Conservation (phyloP, 2,113 vertebrate genomes). For the Elachura formosa region DNA sequence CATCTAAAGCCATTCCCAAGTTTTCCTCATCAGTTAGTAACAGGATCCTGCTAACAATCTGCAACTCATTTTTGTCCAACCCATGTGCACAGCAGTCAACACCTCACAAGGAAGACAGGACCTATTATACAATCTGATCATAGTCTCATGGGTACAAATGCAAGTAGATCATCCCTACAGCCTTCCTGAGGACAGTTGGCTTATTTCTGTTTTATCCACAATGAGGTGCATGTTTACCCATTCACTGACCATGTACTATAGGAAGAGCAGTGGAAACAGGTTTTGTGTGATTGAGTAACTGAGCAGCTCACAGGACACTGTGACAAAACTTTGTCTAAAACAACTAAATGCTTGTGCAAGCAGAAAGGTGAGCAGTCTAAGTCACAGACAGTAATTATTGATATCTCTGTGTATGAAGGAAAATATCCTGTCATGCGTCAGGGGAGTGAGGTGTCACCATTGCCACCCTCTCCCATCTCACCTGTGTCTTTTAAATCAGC, state of each 20-base stretch:
- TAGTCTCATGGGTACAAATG: not conserved
- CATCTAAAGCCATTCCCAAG: not conserved
- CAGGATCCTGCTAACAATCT: not conserved
- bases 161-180: not conserved
- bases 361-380: not conserved
- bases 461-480: not conserved
- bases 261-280: not conserved
- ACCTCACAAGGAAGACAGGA: not conserved
- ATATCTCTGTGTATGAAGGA: not conserved
- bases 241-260: accelerated
- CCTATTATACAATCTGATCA: not conserved
- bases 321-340: not conserved
- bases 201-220: not conserved
- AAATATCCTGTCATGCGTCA: not conserved
- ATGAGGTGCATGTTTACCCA: accelerated
- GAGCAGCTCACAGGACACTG: not conserved
- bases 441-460: not conserved
- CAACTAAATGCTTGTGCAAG: not conserved
- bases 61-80: accelerated
- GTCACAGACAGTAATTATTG: not conserved
- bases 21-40: not conserved
- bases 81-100: not conserved
- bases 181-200: not conserved
- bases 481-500: not conserved
- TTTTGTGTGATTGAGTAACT: not conserved